A percentile compares a stretch with the other conserved stretches of the same genome.
These are phyloP conservation scores for Lordiphosa andalusiaca DNA, from an alignment of 2,888 invertebrate species.

Conservation along the genomic window DNA sequence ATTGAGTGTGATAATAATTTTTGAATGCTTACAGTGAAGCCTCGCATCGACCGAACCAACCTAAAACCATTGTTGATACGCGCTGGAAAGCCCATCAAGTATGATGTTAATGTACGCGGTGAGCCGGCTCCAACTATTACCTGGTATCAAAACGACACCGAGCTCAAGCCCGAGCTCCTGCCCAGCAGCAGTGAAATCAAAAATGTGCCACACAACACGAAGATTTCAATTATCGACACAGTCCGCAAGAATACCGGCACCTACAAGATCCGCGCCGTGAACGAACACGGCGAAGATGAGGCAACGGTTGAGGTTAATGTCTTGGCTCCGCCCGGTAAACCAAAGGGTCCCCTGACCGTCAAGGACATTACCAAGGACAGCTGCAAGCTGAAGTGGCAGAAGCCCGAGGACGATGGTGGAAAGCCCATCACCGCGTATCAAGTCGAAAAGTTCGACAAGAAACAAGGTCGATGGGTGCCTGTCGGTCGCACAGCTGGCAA, in stretches of 20 bases:
- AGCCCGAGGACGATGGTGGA: conserved; percentile 97
- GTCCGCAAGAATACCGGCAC: conserved; percentile 92
- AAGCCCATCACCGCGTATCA: conserved; percentile 95
- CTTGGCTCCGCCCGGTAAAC: conserved; percentile 89
- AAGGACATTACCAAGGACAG: conserved; percentile 93
- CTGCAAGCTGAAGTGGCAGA: conserved; percentile 95
- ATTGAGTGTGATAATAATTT: neutral
- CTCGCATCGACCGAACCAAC: conserved; percentile 97
- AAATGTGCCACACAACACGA: conserved; percentile 95
- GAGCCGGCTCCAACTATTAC: conserved; percentile 96
- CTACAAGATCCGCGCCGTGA: conserved; percentile 94
- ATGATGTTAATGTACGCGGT: conserved; percentile 95
- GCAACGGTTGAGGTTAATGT: conserved; percentile 97
- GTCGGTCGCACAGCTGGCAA: conserved; percentile 90
- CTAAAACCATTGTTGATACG: conserved; percentile 93
- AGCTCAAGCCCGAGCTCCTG: conserved; percentile 85
- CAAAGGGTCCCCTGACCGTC: conserved; percentile 94
- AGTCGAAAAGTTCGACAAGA: conserved; percentile 95
- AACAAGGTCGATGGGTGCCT: conserved; percentile 95
- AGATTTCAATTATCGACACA: conserved; percentile 89
- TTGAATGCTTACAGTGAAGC: conserved; percentile 87
- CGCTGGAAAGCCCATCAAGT: conserved; percentile 94
- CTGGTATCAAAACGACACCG: conserved; percentile 92
- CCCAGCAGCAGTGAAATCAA: conserved; percentile 85
- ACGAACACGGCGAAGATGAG: conserved; percentile 94